Percentiles rank a stretch among this genome's conserved stretches.
Conservation (phyloP, 2,888 invertebrate species). For the Catocala fraxini region DNA sequence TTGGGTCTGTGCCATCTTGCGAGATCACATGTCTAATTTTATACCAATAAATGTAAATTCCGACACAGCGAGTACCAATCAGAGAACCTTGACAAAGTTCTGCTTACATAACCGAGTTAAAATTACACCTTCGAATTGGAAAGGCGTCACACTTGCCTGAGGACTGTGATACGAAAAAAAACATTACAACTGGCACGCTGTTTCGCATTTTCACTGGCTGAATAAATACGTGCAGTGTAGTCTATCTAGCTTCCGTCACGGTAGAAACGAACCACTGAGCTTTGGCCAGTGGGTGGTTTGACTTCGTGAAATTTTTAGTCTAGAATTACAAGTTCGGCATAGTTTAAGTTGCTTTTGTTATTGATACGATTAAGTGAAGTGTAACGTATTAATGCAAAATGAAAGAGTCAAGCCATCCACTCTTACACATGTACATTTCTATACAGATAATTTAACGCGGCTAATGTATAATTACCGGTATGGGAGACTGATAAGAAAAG, state of each 20-base stretch:
- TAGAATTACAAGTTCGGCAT: conserved; percentile 33
- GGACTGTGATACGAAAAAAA: conserved; percentile 41
- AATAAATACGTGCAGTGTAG: conserved; percentile 46
- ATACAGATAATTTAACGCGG: not conserved
- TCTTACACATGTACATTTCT: not conserved
- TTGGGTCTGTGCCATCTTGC: conserved; percentile 3
- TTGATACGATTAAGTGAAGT: not conserved
- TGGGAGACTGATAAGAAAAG: no score
- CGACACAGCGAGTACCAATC: conserved; percentile 4
- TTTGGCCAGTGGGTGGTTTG: conserved; percentile 38
- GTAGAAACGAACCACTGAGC: conserved; percentile 44
- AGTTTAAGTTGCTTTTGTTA: conserved; percentile 19
- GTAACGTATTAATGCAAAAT: not conserved
- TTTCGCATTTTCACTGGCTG: conserved; percentile 47
- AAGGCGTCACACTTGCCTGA: conserved; percentile 24
- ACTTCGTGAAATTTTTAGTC: conserved; percentile 43
- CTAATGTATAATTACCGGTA: not conserved
- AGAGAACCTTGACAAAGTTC: not conserved
- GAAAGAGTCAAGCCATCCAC: conserved; percentile 5
- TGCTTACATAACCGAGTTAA: conserved; percentile 26
- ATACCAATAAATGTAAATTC: not conserved
- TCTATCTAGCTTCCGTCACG: conserved; percentile 50
- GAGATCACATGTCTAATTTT: conserved; percentile 3
- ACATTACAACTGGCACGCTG: conserved; percentile 35
- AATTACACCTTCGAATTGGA: conserved; percentile 43